A percentile compares a stretch with the other conserved stretches of the same genome.
These are phyloP conservation scores for Eulemur macaco DNA, from an alignment of 2,113 vertebrate species.

Conservation along the genomic window DNA sequence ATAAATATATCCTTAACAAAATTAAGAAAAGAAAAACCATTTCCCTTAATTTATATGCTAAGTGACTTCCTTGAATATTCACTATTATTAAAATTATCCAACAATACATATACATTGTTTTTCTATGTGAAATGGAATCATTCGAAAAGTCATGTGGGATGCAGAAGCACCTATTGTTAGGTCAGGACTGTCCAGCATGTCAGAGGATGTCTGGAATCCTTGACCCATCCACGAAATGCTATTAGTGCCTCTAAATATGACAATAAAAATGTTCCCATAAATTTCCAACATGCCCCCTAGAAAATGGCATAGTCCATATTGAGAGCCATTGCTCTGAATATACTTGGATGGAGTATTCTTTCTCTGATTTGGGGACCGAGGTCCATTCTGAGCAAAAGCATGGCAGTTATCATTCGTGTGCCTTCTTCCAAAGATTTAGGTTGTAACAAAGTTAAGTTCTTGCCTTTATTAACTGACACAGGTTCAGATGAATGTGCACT, in stretches of 20 bases:
- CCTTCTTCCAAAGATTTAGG: background rate
- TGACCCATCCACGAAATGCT: background rate
- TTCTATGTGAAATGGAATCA: background rate
- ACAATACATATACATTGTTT: background rate
- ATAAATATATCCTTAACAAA: background rate
- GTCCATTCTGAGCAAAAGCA: background rate
- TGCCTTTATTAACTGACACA: background rate
- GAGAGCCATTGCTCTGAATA: background rate
- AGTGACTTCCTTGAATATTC: background rate
- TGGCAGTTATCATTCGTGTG: fast-evolving
- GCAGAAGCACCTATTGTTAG: fast-evolving
- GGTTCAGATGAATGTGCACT: background rate
- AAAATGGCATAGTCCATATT: fast-evolving
- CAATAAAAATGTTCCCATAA: background rate
- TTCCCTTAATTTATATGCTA: background rate
- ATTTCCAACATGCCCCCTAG: background rate
- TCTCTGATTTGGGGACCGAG: background rate
- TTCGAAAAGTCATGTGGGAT: background rate
- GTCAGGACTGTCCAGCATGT: background rate
- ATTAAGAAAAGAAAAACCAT: background rate
- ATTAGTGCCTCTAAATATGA: background rate
- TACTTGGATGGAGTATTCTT: background rate
- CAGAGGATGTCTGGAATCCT: background rate
- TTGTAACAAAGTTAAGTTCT: background rate
- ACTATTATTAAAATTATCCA: background rate